Percentiles rank a stretch among this genome's conserved stretches.
Conservation (phyloP, 2,797 vertebrate genomes). For the Acanthiza pusilla region DNA sequence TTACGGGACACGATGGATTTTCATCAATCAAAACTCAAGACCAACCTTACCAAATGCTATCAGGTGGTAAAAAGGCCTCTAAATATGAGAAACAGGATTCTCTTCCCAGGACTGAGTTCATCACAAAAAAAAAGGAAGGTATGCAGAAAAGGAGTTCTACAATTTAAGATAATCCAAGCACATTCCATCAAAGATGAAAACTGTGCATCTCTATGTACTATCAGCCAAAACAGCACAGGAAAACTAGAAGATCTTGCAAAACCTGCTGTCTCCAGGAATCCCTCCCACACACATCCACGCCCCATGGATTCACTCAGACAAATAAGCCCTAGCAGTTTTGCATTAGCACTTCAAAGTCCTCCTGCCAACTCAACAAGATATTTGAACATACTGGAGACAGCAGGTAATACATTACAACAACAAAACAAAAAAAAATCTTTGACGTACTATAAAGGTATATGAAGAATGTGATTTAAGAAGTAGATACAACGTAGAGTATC, state of each 20-base stretch:
- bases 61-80: neutral
- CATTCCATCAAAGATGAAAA: conserved; percentile 24
- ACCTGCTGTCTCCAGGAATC: conserved; percentile 62
- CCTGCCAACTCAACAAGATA: conserved; percentile 25
- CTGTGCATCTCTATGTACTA: neutral
- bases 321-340: conserved; percentile 45
- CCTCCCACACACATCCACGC: conserved; percentile 58
- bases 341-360: conserved; percentile 64
- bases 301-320: conserved; percentile 46
- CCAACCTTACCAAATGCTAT: neutral
- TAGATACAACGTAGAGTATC: neutral
- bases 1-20: neutral
- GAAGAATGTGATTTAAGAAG: neutral
- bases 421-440: neutral
- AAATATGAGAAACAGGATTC: neutral
- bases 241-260: conserved; percentile 63
- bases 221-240: conserved; percentile 23
- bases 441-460: neutral
- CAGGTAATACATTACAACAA: neutral
- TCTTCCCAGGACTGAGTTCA: neutral
- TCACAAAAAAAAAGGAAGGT: neutral
- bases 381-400: neutral
- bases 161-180: neutral
- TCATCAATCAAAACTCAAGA: neutral
- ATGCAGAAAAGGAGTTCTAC: neutral